Evolutionary conservation across 2,113 vertebrate species (phyloP).

Genomic region (Ceyx cyanopectus): DNA sequence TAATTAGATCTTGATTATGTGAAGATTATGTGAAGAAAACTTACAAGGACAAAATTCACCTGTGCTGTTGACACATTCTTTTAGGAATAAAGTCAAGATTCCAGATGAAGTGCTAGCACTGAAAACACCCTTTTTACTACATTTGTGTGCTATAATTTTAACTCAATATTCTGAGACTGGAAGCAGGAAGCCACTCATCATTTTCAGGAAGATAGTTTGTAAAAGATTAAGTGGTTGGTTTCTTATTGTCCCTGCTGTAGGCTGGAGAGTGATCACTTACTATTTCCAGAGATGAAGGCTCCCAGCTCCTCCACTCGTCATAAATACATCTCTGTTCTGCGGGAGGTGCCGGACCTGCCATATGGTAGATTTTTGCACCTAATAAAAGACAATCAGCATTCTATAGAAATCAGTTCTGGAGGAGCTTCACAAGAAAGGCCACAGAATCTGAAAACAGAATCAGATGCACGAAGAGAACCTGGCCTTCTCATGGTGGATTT

Average conservation of each 20-base stretch:
- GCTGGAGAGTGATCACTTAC: constrained; percentile 79
- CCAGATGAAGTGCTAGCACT: background rate
- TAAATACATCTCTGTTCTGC: constrained; percentile 95
- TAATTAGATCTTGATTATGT: background rate
- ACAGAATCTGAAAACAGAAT: background rate
- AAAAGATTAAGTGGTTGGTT: background rate
- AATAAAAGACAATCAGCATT: background rate
- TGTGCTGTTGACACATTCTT: background rate
- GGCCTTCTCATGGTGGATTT: background rate
- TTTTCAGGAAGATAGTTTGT: background rate
- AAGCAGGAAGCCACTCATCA: background rate
- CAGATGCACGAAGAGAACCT: background rate
- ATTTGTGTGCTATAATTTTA: background rate
- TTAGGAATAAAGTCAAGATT: background rate
- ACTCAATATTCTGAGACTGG: background rate
- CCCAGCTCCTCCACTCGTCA: constrained; percentile 92
- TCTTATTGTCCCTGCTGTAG: background rate
- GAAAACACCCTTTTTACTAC: background rate
- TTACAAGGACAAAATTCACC: background rate
- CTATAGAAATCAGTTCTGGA: background rate
- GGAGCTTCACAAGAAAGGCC: background rate
- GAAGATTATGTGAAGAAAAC: background rate
- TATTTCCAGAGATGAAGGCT: constrained; percentile 98
- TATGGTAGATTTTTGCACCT: constrained; percentile 95
- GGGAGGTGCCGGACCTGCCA: constrained; percentile 97